A percentile compares a stretch with the other conserved stretches of the same genome.
Conservation (phyloP, 2,797 vertebrate species). For the Siniperca undulata region DNA sequence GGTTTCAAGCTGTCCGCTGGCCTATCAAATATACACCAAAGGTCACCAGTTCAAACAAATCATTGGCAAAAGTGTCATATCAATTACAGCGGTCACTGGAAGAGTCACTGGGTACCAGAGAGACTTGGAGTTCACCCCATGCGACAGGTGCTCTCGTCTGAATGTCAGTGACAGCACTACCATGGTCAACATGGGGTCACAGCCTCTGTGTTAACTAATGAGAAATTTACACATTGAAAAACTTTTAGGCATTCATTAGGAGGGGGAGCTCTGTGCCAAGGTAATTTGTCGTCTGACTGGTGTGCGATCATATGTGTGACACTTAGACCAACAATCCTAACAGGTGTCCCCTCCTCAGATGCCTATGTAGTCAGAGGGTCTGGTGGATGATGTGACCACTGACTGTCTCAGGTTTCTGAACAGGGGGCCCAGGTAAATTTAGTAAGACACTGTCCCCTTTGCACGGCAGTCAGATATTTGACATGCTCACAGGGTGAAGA, state of each 20-base stretch:
- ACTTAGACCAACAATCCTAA: slow-evolving; percentile 38
- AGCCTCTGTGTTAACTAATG: slow-evolving; percentile 38
- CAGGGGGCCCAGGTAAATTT: slow-evolving; percentile 74
- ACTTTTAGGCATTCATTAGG: slow-evolving; percentile 1
- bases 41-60: slow-evolving; percentile 50
- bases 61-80: slow-evolving; percentile 37
- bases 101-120: slow-evolving; percentile 19
- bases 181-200: slow-evolving; percentile 28
- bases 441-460: slow-evolving; percentile 67
- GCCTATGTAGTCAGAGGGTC: slow-evolving; percentile 73
- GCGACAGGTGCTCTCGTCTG: slow-evolving; percentile 59
- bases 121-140: slow-evolving; percentile 45
- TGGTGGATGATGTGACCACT: slow-evolving; percentile 51
- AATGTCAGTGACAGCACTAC: slow-evolving; percentile 45
- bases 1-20: neutral
- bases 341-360: slow-evolving; percentile 61
- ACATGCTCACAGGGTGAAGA: slow-evolving; percentile 50
- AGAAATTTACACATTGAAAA: slow-evolving; percentile 31
- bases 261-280: neutral
- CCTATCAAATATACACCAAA: slow-evolving; percentile 33
- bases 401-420: slow-evolving; percentile 76
- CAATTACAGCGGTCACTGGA: slow-evolving; percentile 38
- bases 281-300: slow-evolving; percentile 11
- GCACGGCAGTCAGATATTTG: slow-evolving; percentile 69
- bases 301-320: slow-evolving; percentile 22